Conservation (phyloP, 2,797 vertebrate genomes). For the Cuculus canorus region DNA sequence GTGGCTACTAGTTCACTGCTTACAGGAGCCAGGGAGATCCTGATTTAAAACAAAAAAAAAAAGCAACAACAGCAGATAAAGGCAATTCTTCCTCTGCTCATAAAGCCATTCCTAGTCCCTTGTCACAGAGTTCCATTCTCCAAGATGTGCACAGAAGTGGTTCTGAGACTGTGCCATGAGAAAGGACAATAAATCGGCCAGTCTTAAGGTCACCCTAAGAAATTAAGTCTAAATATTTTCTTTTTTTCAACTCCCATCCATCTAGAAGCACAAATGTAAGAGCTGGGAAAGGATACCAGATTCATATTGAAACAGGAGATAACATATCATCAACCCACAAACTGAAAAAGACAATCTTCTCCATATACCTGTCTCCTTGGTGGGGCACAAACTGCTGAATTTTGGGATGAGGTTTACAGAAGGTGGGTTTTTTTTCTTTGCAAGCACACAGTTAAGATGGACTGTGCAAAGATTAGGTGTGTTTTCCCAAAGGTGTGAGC, state of each 20-base stretch:
- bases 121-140: background rate
- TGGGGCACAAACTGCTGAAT: background rate
- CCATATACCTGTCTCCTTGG: background rate
- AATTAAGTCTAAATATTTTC: background rate
- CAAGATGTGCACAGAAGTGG: background rate
- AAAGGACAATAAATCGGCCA: background rate
- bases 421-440: background rate
- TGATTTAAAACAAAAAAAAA: background rate
- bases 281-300: background rate
- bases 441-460: background rate
- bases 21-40: background rate
- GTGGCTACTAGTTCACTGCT: background rate
- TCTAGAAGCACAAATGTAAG: background rate
- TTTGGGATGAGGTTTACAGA: background rate
- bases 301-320: rapidly evolving
- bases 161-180: background rate
- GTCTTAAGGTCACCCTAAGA: background rate
- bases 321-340: rapidly evolving
- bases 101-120: background rate
- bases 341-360: background rate
- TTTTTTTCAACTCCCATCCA: background rate
- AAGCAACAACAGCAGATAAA: background rate
- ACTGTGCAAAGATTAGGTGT: background rate
- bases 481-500: conserved; percentile 42
- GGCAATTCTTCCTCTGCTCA: background rate